Evolutionary conservation across 2,888 invertebrate species (phyloP).

Genomic region (Tortricodes alternella): DNA sequence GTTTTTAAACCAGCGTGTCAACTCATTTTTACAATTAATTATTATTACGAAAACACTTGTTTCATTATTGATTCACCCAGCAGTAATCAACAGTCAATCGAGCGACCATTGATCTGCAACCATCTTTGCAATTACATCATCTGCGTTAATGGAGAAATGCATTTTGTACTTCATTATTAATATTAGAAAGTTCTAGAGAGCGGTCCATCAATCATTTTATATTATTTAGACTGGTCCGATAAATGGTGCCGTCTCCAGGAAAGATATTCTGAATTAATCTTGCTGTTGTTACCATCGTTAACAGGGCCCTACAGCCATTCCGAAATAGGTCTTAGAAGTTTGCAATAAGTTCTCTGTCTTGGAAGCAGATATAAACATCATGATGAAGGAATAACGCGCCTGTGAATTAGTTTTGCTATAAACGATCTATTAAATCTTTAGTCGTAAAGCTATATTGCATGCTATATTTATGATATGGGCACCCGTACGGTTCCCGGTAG

Average conservation of each 20-base stretch:
- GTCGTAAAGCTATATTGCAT: not conserved
- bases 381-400: not conserved
- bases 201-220: constrained; percentile 26
- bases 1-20: too few species aligned
- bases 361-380: not conserved
- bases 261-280: constrained; percentile 28
- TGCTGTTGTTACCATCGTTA: constrained; percentile 2
- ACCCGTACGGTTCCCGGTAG: too few species aligned
- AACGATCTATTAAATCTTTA: not conserved
- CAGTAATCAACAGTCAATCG: constrained; percentile 8
- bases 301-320: not conserved
- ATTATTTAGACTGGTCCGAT: constrained; percentile 29
- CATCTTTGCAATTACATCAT: constrained; percentile 19
- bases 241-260: constrained; percentile 23
- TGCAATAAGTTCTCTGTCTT: not conserved
- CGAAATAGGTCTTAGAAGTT: not conserved
- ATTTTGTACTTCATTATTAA: constrained; percentile 46
- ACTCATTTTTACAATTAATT: too few species aligned
- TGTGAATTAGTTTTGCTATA: not conserved
- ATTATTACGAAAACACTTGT: too few species aligned
- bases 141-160: constrained; percentile 12
- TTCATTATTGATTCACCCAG: not conserved
- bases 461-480: too few species aligned
- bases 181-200: constrained; percentile 46
- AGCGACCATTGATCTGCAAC: constrained; percentile 7